Base-by-base conservation (phyloP, 2,113 vertebrate species). In the Brachirus orientalis region DNA sequence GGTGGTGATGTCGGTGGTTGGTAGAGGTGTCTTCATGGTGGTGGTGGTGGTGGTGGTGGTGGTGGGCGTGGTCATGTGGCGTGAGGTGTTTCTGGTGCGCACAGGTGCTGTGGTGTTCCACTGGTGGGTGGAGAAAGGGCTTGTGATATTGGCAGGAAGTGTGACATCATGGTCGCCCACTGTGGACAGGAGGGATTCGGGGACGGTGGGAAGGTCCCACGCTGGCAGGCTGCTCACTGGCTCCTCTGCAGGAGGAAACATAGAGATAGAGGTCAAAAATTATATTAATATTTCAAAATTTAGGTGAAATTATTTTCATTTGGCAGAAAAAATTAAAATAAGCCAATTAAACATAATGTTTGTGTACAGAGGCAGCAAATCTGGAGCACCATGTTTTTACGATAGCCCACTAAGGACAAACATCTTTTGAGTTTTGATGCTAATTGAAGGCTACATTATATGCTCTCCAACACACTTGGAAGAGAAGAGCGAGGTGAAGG, bases 141-240 rank as follows among this genome's bases (percentile, higher is more conserved):
- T 89, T 75, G 90, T 92, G 82, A 90, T 57, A 9, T 92, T 89
- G 46, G 78, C 83, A 6, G 86, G 77, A 20, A 80, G 87, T 1
- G 91, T 86, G 63, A 86, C 11, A 28, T 94, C 92, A 3, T 85
- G 87, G 75, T 92, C 88, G 6, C 86, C 89, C 66, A 77, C 72
- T 0, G 87, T 89, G 59, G 86, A 84, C 54, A 91, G 68, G 14
- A 89, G 86, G 0, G 90, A 88, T 47, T 87, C 90, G 0, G 90
- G 89, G 35, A 92, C 80, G 0, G 92, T 93, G 43, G 92, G 92
- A 14, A 92, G 87, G 62, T 92, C 91, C 85, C 90, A 92, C 54
- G 89, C 89, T 0, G 88, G 90, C 19, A 82, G 83, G 63, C 78
- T 87, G 68, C 73, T 76, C 54, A 89, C 69, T 0, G 83, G 72